Conservation (phyloP, 2,888 invertebrate genomes). For the Eupithecia subfuscata region DNA sequence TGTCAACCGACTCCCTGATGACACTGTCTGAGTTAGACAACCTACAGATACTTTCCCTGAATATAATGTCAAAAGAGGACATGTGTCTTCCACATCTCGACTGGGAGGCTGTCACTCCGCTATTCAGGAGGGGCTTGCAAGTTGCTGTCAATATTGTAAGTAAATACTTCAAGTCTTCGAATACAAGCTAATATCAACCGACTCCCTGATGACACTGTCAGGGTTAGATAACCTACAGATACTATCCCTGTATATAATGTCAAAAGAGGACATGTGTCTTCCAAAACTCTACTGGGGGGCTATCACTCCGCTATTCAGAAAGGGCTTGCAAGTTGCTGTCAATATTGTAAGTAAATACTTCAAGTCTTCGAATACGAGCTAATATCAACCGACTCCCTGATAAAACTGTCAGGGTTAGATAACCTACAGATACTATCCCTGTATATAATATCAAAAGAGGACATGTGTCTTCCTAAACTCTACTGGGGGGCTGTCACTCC, state of each 20-base stretch:
- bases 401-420: too few species aligned
- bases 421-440: neutral
- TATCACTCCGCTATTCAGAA: neutral
- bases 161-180: slow-evolving; percentile 30
- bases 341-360: neutral
- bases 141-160: slow-evolving; percentile 43
- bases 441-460: slow-evolving; percentile 55
- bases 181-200: too few species aligned
- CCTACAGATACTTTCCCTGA: slow-evolving; percentile 59
- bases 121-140: neutral
- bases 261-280: slow-evolving; percentile 42
- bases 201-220: too few species aligned
- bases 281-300: neutral
- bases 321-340: neutral
- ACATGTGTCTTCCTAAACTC: slow-evolving; percentile 12
- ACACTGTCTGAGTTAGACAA: slow-evolving; percentile 58
- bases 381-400: too few species aligned
- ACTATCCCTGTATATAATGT: slow-evolving; percentile 53
- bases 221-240: neutral
- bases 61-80: slow-evolving; percentile 53
- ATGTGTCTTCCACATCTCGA: neutral
- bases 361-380: too few species aligned
- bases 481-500: neutral
- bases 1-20: slow-evolving; percentile 58
- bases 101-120: neutral